phyloP scores from a whole-genome alignment of 2,888 invertebrate genomes.

The Galerucella pusilla region DNA sequence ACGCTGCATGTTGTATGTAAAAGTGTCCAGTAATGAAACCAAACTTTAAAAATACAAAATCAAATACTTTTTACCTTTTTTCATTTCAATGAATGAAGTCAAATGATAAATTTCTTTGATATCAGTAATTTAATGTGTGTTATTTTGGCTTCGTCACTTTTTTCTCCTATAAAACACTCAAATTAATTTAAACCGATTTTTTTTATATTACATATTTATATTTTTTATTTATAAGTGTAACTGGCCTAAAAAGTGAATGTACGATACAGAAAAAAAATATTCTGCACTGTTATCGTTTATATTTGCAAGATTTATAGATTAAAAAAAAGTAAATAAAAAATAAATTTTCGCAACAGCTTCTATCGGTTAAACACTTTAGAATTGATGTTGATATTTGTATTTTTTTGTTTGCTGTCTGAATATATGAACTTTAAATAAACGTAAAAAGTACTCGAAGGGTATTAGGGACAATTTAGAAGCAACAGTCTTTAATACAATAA shows the following conservation, averaged over 20 bases:
- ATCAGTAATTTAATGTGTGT: no score
- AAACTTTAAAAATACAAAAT: no score
- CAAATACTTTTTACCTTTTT: no score
- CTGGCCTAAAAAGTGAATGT: conserved; percentile 39
- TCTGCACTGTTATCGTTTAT: conserved; percentile 42
- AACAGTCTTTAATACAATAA: background rate
- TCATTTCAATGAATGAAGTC: no score
- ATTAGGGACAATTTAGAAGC: background rate
- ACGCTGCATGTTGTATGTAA: no score
- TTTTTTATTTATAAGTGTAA: background rate
- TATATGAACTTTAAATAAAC: conserved; percentile 10
- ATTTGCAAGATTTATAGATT: conserved; percentile 43
- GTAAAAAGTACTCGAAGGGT: background rate
- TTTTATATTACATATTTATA: no score
- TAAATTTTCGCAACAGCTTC: conserved; percentile 35
- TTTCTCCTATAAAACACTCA: no score
- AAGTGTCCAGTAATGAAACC: no score
- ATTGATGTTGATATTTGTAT: conserved; percentile 13
- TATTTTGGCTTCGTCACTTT: no score
- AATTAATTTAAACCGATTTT: no score
- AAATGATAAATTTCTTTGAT: no score
- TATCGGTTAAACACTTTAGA: conserved; percentile 37
- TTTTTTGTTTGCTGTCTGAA: conserved; percentile 19
- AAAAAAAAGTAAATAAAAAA: conserved; percentile 41
- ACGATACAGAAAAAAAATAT: conserved; percentile 46